phyloP scores from a whole-genome alignment of 2,888 invertebrate genomes.

The Melanostoma mellinum region DNA sequence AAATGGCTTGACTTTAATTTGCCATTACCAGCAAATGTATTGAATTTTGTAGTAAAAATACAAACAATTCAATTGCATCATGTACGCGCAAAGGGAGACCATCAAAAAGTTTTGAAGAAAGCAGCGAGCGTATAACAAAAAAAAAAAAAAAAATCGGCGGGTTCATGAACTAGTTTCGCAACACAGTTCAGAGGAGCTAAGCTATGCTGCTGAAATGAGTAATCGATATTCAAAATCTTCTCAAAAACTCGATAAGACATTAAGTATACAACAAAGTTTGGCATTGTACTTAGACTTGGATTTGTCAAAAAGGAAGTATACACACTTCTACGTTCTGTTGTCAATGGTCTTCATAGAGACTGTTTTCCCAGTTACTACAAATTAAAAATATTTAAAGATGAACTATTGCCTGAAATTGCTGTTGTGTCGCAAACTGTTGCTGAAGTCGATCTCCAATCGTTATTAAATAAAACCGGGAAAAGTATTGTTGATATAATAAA shows the following conservation, averaged over 20 bases:
- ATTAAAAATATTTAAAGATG: too few species aligned
- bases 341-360: slow-evolving; percentile 22
- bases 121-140: slow-evolving; percentile 37
- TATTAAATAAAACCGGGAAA: not conserved
- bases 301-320: slow-evolving; percentile 28
- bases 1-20: too few species aligned
- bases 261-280: slow-evolving; percentile 23
- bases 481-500: too few species aligned
- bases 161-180: slow-evolving; percentile 11
- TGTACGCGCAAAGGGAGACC: slow-evolving; percentile 21
- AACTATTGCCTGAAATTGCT: too few species aligned
- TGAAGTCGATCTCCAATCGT: too few species aligned
- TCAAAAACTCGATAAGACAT: slow-evolving; percentile 19
- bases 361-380: slow-evolving; percentile 14
- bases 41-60: too few species aligned
- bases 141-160: slow-evolving; percentile 22
- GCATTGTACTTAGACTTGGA: slow-evolving; percentile 21
- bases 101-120: slow-evolving; percentile 20
- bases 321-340: slow-evolving; percentile 23
- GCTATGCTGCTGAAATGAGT: not conserved
- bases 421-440: too few species aligned
- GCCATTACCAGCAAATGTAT: too few species aligned
- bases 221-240: slow-evolving; percentile 12
- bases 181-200: slow-evolving; percentile 16
- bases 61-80: not conserved